A percentile compares a stretch with the other conserved stretches of the same genome.
These are phyloP conservation scores for Scaptomyza parva DNA, from an alignment of 2,888 invertebrate species.

Conservation along the genomic window DNA sequence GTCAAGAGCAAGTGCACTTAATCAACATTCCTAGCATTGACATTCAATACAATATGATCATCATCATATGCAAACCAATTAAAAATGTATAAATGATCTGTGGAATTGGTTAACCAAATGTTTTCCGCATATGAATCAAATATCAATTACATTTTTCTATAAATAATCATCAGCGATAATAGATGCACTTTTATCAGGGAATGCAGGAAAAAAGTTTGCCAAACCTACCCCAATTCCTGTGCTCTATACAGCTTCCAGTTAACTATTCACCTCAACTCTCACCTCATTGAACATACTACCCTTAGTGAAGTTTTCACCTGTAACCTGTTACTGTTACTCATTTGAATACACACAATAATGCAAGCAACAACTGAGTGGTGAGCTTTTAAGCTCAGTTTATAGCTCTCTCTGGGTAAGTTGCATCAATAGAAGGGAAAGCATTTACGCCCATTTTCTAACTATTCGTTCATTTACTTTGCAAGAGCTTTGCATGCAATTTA, in stretches of 20 bases:
- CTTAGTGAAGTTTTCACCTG: background rate
- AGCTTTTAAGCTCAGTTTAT: background rate
- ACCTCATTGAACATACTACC: background rate
- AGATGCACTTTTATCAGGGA: background rate
- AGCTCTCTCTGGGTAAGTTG: background rate
- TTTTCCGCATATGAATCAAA: constrained; percentile 33
- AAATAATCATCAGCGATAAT: background rate
- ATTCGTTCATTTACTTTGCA: background rate
- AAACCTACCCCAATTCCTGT: background rate
- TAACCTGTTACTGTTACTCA: background rate
- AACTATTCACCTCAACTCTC: constrained; percentile 1
- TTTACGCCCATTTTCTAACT: background rate
- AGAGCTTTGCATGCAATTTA: background rate
- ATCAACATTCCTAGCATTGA: constrained; percentile 51
- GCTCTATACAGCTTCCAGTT: background rate
- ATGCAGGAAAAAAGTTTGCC: background rate
- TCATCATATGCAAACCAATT: constrained; percentile 42
- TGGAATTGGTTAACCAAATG: constrained; percentile 19
- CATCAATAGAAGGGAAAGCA: too few relatives aligned
- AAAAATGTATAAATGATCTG: constrained; percentile 19
- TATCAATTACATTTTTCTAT: background rate
- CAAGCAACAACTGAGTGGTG: background rate
- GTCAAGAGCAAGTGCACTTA: constrained; percentile 67
- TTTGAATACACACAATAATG: background rate
- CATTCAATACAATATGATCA: constrained; percentile 53